phyloP scores from a whole-genome alignment of 1,140 invertebrate species.

The Tetragonula clypearis region DNA sequence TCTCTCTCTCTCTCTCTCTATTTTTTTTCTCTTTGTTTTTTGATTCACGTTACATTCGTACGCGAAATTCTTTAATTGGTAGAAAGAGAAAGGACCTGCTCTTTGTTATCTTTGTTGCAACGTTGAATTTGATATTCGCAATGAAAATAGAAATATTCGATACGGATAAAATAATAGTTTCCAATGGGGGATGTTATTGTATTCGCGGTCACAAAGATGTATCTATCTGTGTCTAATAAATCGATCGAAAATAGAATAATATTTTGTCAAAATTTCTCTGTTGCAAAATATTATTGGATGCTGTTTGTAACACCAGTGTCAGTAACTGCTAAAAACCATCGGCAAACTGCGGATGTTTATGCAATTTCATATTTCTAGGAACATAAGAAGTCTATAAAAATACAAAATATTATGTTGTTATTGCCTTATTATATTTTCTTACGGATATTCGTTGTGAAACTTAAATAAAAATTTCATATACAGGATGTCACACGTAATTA shows the following conservation, averaged over 20 bases:
- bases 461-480: too few species aligned
- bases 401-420: too few species aligned
- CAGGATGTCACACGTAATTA: too few species aligned
- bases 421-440: too few species aligned
- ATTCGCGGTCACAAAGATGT: not conserved
- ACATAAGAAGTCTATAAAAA: too few species aligned
- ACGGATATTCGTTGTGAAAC: too few species aligned
- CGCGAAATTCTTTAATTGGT: not conserved
- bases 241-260: not conserved
- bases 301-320: too few species aligned
- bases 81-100: not conserved
- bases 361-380: too few species aligned
- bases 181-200: not conserved
- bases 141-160: not conserved
- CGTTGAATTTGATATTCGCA: not conserved
- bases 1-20: too few species aligned
- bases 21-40: too few species aligned
- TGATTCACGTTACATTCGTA: not conserved
- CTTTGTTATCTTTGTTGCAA: not conserved
- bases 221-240: not conserved
- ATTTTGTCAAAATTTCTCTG: not conserved
- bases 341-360: too few species aligned
- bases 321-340: too few species aligned
- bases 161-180: not conserved
- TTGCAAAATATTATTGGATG: not conserved